A percentile compares a stretch with the other conserved stretches of the same genome.
Evolutionary conservation across 1,140 invertebrate species (phyloP).

Genomic region (Heliconius hermathena): DNA sequence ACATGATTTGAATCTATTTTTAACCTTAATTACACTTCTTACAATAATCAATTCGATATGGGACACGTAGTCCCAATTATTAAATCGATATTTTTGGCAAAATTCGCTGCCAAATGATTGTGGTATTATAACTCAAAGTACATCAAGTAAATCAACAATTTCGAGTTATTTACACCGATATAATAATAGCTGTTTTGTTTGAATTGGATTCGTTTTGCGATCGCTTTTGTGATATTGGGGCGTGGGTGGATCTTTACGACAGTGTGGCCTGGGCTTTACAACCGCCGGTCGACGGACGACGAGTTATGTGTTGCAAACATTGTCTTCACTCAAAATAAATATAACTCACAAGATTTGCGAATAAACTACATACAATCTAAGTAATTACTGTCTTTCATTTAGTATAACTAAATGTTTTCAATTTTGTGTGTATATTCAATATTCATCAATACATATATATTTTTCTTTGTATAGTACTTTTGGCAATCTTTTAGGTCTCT

Average conservation of each 20-base stretch:
- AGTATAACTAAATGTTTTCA: background rate
- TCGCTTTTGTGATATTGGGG: constrained; percentile 46
- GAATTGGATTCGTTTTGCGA: constrained; percentile 43
- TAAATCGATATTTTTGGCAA: constrained; percentile 33
- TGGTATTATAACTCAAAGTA: constrained; percentile 43
- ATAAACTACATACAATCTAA: background rate
- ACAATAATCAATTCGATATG: background rate
- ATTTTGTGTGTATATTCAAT: background rate
- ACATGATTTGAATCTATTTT: background rate
- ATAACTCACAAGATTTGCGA: constrained; percentile 4
- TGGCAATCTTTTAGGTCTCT: too few species aligned
- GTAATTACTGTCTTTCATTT: background rate
- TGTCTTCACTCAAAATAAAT: constrained; percentile 12
- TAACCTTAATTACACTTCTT: background rate
- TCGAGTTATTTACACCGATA: constrained; percentile 44
- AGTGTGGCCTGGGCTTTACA: constrained; percentile 40
- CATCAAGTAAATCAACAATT: constrained; percentile 46
- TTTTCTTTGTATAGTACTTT: too few species aligned
- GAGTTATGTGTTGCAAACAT: constrained; percentile 36
- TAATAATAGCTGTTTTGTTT: constrained; percentile 48
- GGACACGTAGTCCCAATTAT: background rate
- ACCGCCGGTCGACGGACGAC: constrained; percentile 43
- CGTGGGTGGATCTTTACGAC: constrained; percentile 46
- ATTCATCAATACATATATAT: too few species aligned
- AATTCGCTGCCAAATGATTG: constrained; percentile 43